Base-by-base conservation (phyloP, 2,888 invertebrate genomes). In the Prosopocoilus inquinatus region DNA sequence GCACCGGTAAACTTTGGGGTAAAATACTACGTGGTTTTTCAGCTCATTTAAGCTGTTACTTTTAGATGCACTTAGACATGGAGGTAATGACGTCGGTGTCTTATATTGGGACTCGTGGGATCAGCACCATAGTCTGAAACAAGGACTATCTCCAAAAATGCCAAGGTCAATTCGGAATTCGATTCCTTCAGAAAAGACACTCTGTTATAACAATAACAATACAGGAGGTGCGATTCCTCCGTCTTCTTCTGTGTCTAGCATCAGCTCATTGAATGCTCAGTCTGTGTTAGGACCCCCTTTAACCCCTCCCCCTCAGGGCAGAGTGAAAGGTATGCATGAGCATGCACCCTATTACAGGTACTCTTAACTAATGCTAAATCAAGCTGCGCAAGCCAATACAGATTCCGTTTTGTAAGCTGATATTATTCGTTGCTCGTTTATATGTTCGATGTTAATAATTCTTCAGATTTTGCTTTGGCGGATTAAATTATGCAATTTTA, bases 41-140 rank as follows among this genome's bases (percentile, higher is more conserved):
- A 9, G 11, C 12, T 36, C n/a, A 36, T 36, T 36, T 1, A 28
- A 28, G 20, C 3, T 28, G 20, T 44, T 46, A 34, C 28, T 67
- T 65, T 28, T 72, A 86, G 87, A 87, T 69, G 82, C 84, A 44
- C 78, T 87, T 59, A 75, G 83, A 60, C 78, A 80, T 44, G 84
- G 82, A 47, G 84, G 80, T 47, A 84, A 80, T 43, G 81, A 81
- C 59, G 62, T 73, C 67, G 87, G 80, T 68, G 79, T 88, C 70
- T 80, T 96, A 65, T 94, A 91, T 78, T 96, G 96, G 95, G 95
- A 96, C 77, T 94, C 94, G 5, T 96, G 94, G 94, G 94, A 94
- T 76, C 80, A 89, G 48, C 87, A 57, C 11, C 58, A 62, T 49
- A 55, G 66, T 55, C 79, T 76, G 64, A 66, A 68, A 12, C 66